Evolutionary conservation across 2,888 invertebrate genomes (phyloP).

Genomic region (Crematogaster levior): DNA sequence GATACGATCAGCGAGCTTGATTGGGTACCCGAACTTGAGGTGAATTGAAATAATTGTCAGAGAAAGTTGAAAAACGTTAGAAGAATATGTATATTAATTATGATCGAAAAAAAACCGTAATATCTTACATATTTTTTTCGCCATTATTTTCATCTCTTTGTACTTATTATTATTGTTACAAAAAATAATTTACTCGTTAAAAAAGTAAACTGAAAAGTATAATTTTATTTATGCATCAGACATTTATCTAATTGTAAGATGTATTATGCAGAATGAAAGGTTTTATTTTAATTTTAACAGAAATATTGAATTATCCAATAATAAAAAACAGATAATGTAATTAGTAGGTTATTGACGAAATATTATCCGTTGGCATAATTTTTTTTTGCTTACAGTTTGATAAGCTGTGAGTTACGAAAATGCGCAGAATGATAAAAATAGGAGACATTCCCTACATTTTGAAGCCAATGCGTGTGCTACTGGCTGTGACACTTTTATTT

Average conservation of each 20-base stretch:
- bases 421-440: background rate
- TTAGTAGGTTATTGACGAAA: background rate
- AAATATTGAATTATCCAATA: background rate
- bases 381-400: background rate
- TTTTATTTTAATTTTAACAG: background rate
- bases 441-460: conserved; percentile 14
- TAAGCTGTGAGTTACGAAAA: conserved; percentile 16
- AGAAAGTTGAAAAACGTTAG: background rate
- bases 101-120: background rate
- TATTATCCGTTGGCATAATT: background rate
- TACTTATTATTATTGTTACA: background rate
- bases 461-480: conserved; percentile 55
- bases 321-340: background rate
- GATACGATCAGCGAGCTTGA: conserved; percentile 54
- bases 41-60: conserved; percentile 9
- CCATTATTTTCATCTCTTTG: background rate
- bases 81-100: background rate
- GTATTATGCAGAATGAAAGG: background rate
- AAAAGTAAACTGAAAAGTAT: background rate
- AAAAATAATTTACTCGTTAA: background rate
- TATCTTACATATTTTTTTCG: background rate
- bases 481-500: conserved; percentile 59
- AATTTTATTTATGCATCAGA: background rate
- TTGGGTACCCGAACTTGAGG: background rate
- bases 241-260: background rate